Conservation (phyloP, 2,113 vertebrate genomes). For the Gopherus evgoodei region DNA sequence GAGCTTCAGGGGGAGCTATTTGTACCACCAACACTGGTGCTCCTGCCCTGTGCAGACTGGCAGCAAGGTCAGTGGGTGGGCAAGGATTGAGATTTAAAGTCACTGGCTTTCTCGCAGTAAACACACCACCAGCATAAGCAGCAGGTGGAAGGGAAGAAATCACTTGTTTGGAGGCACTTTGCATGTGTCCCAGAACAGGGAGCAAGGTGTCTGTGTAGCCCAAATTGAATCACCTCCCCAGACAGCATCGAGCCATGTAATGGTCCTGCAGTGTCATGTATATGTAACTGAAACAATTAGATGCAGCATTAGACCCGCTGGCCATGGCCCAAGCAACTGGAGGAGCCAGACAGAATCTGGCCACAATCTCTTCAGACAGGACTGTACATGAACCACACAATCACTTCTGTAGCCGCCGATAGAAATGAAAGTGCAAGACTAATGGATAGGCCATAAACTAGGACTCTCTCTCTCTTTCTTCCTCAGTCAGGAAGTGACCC, state of each 20-base stretch:
- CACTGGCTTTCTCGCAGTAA: neutral
- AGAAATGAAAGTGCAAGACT: neutral
- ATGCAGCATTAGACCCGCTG: neutral
- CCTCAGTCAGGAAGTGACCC: neutral
- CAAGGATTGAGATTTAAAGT: rapidly evolving
- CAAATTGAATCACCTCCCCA: neutral
- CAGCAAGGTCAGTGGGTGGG: rapidly evolving
- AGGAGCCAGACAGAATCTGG: rapidly evolving
- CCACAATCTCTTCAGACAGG: neutral
- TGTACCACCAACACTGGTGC: neutral
- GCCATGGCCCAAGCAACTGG: neutral
- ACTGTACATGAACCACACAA: neutral
- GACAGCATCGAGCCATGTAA: rapidly evolving
- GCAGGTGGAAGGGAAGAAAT: neutral
- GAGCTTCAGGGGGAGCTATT: neutral
- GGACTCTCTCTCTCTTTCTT: neutral
- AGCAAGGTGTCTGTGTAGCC: neutral
- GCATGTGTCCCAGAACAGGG: neutral
- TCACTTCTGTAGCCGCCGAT: neutral
- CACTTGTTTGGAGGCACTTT: neutral
- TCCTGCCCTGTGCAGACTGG: rapidly evolving
- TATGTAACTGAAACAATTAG: neutral
- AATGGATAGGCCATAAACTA: neutral
- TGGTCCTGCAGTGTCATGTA: neutral
- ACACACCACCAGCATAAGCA: rapidly evolving